Base-by-base conservation (phyloP, 2,797 vertebrate genomes). In the Novumbra hubbsi region DNA sequence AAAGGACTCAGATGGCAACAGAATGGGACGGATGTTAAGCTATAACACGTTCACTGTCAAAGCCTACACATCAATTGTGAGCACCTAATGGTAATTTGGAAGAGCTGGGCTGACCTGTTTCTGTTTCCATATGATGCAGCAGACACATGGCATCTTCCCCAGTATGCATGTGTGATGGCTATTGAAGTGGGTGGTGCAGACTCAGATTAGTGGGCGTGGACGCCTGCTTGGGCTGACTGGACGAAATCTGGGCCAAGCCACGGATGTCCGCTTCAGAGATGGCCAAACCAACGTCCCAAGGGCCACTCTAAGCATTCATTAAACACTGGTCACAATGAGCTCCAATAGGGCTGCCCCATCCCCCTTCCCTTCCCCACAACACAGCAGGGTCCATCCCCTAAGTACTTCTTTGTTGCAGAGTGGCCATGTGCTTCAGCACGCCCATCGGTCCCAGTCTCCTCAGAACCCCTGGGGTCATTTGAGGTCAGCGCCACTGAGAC, bases 41-140 rank as follows among this genome's bases (percentile, higher is more conserved):
- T 87, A 84, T 78, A 87, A 90, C 91, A 88, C 88, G 79, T 91
- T 90, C 87, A 88, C 88, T 89, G 86, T 88, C 84, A 78, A 84
- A 88, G 90, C 89, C 83, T 77, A 82, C 86, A 87, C 89, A 91
- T 85, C 89, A 88, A 92, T 90, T 81, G 87, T 83, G 76, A 80
- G 86, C 87, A 87, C 84, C 89, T 88, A 92, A 92, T 91, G 90
- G 90, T 91, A 82, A 89, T 92, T 92, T 93, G 84, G 83, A 84
- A 90, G 78, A 90, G n/a, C 21, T 24, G 21, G 28, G 88, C 84
- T 92, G 89, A 92, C 91, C 88, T 85, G 88, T 88, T 21, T 57
- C 55, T 3, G 21, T 89, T 86, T 74, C 72, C 91, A 93, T 93
- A 93, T 93, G 92, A 90, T 81, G 78, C 71, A 55, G 78, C 78